Percentiles rank a stretch among this genome's conserved stretches.
Evolutionary conservation across 2,888 invertebrate species (phyloP).

Genomic region (Penaeus monodon): DNA sequence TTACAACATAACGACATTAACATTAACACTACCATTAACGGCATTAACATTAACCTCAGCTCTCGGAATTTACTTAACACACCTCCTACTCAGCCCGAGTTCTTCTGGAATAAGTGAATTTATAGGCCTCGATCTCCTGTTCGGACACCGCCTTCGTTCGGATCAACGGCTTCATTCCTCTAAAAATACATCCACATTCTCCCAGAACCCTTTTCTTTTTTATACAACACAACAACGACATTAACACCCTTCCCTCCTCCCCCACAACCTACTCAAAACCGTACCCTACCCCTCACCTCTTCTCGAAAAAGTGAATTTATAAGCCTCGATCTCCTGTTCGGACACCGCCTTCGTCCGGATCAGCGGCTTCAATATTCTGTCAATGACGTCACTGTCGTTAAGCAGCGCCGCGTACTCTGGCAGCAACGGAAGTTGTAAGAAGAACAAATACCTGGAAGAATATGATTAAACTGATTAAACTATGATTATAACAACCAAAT

Average conservation of each 20-base stretch:
- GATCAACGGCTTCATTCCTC: slow-evolving; percentile 71
- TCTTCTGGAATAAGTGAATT: slow-evolving; percentile 79
- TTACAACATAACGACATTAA: too few relatives aligned
- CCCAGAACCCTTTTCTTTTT: too few relatives aligned
- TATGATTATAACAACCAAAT: too few relatives aligned
- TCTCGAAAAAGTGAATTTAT: slow-evolving; percentile 81
- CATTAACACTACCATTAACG: too few relatives aligned
- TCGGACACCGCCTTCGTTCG: background rate
- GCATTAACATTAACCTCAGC: too few relatives aligned
- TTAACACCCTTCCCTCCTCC: too few relatives aligned
- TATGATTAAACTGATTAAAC: too few relatives aligned
- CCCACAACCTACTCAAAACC: too few relatives aligned
- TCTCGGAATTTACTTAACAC: too few relatives aligned
- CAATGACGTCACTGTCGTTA: slow-evolving; percentile 73
- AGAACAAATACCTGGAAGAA: slow-evolving; percentile 74
- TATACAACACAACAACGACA: too few relatives aligned
- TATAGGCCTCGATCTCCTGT: slow-evolving; percentile 80
- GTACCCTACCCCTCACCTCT: slow-evolving; percentile 69
- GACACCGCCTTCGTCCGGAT: background rate
- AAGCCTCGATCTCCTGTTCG: slow-evolving; percentile 78
- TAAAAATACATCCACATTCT: slow-evolving; percentile 49
- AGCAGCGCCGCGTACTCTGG: slow-evolving; percentile 78
- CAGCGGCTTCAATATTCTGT: slow-evolving; percentile 72
- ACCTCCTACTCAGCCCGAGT: slow-evolving; percentile 68
- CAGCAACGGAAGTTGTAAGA: slow-evolving; percentile 75